Evolutionary conservation across 2,113 vertebrate species (phyloP).

Genomic region (Procavia capensis): DNA sequence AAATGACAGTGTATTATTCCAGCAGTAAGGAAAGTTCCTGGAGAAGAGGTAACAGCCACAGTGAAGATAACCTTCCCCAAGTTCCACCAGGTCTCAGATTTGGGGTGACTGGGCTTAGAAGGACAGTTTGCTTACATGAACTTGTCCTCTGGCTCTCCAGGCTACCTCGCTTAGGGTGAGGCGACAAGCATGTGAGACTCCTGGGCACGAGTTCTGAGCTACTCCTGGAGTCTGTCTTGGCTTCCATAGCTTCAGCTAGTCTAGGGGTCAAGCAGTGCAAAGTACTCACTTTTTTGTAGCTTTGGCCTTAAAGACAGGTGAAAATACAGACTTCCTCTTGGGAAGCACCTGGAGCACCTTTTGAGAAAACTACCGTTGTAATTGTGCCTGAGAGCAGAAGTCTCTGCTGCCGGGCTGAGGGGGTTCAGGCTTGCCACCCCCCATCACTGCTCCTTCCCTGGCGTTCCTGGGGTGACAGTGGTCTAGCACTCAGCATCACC

Average conservation of each 20-base stretch:
- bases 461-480: background rate
- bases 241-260: rapidly evolving
- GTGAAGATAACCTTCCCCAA: background rate
- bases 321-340: background rate
- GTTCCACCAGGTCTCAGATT: background rate
- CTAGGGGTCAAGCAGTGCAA: background rate
- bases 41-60: background rate
- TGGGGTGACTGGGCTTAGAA: background rate
- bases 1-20: background rate
- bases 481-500: background rate
- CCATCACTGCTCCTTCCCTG: rapidly evolving
- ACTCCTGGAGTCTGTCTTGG: background rate
- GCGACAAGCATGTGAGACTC: background rate
- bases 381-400: background rate
- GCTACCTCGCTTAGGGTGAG: background rate
- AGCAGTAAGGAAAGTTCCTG: background rate
- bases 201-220: background rate
- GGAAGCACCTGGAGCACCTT: background rate
- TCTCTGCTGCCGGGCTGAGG: background rate
- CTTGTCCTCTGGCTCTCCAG: background rate
- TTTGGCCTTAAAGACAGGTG: background rate
- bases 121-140: background rate
- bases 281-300: background rate
- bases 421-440: background rate
- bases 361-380: background rate